Percentiles rank a stretch among this genome's conserved stretches.
phyloP scores from a whole-genome alignment of 2,888 invertebrate species.

The Megaustenia siamemsis region DNA sequence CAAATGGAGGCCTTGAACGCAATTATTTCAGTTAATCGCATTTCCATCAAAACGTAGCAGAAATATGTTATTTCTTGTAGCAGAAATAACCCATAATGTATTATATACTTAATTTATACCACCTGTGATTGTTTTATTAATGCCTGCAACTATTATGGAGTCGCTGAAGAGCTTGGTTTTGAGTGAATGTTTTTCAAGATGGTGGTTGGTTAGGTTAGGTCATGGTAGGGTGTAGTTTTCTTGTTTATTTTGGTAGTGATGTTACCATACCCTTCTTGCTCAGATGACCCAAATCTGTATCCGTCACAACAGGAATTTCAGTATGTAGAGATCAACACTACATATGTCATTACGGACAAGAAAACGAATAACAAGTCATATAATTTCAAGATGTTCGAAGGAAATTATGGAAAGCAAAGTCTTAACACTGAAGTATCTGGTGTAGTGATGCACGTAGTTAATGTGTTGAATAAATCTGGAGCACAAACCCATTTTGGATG shows the following conservation, averaged over 20 bases:
- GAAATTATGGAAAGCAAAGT: constrained; percentile 38
- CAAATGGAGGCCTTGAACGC: too few species aligned
- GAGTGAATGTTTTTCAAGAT: constrained; percentile 25
- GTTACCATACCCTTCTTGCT: constrained; percentile 19
- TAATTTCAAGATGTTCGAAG: background rate
- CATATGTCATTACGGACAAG: background rate
- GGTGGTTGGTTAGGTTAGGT: constrained; percentile 43
- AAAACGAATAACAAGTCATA: background rate
- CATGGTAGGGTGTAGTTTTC: background rate
- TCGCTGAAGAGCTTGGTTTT: too few species aligned
- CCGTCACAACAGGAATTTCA: background rate
- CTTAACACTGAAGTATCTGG: background rate
- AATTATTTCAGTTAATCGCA: too few species aligned
- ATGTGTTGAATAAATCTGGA: background rate
- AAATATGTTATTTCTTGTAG: too few species aligned
- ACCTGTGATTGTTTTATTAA: too few species aligned
- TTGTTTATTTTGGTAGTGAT: constrained; percentile 9
- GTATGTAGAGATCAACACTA: constrained; percentile 1
- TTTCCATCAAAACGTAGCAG: too few species aligned
- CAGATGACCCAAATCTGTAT: background rate
- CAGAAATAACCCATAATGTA: too few species aligned
- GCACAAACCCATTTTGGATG: constrained; percentile 35
- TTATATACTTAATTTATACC: too few species aligned
- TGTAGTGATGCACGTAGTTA: constrained; percentile 17
- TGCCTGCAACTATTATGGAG: too few species aligned